Conservation (phyloP, 2,113 vertebrate genomes). For the Casuarius casuarius region DNA sequence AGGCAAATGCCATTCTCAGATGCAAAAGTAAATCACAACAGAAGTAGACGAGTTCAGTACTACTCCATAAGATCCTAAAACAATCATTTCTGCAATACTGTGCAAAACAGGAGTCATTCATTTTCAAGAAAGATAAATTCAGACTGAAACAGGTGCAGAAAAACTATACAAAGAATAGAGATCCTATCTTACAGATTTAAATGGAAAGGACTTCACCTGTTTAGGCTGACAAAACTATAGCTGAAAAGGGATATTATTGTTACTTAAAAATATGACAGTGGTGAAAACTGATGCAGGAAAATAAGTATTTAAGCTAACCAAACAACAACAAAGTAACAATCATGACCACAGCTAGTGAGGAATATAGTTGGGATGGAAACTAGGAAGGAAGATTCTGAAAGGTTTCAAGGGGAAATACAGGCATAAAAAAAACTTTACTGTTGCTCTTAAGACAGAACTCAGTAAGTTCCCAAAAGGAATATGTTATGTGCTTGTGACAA, state of each 20-base stretch:
- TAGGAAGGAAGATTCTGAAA: background rate
- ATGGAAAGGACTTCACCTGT: background rate
- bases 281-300: rapidly evolving
- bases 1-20: background rate
- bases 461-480: background rate
- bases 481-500: background rate
- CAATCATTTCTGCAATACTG: background rate
- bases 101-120: background rate
- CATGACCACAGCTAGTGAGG: too few relatives aligned
- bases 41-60: background rate
- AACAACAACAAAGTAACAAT: background rate
- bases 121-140: background rate
- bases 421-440: too few relatives aligned
- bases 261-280: background rate
- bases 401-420: background rate
- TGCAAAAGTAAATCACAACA: background rate
- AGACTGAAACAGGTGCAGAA: background rate
- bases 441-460: background rate
- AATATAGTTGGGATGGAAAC: background rate
- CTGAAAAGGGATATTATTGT: background rate
- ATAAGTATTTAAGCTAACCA: background rate
- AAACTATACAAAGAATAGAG: background rate
- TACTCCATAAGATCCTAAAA: rapidly evolving
- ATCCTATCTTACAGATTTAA: background rate
- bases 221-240: background rate